Evolutionary conservation across 2,888 invertebrate species (phyloP).

Genomic region (Euplagia quadripunctaria): DNA sequence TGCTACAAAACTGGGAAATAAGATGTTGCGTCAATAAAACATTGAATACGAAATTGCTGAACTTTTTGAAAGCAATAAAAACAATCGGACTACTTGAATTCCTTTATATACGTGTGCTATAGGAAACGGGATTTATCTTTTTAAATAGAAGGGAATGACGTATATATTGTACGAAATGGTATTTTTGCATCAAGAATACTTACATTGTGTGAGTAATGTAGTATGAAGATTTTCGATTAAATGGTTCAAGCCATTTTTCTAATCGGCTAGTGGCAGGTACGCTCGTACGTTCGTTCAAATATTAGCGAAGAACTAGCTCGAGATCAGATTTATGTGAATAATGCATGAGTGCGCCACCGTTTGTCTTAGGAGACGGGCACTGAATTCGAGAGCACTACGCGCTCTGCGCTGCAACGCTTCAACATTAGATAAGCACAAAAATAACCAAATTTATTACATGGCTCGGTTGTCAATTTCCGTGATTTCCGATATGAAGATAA

Average conservation of each 20-base stretch:
- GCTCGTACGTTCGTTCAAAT: constrained; percentile 17
- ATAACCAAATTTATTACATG: neutral
- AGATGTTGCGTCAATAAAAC: neutral
- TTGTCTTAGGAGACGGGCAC: constrained; percentile 22
- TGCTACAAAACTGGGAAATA: neutral
- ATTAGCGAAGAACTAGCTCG: constrained; percentile 19
- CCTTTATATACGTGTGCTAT: neutral
- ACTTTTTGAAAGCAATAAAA: constrained; percentile 1
- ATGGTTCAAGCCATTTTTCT: constrained; percentile 9
- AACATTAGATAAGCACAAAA: constrained; percentile 5
- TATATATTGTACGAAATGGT: neutral
- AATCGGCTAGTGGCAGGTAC: constrained; percentile 3
- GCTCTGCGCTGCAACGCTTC: constrained; percentile 13
- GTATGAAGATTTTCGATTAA: neutral
- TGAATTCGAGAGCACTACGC: constrained; percentile 17
- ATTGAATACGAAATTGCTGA: neutral
- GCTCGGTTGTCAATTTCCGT: neutral
- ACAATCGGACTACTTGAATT: neutral
- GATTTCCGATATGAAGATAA: no score
- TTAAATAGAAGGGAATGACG: neutral
- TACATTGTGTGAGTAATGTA: neutral
- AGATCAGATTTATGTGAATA: constrained; percentile 26
- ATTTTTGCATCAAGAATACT: neutral
- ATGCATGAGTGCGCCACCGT: constrained; percentile 24
- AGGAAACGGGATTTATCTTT: neutral